Evolutionary conservation across 2,888 invertebrate species (phyloP).

Genomic region (Gordius sp.): DNA sequence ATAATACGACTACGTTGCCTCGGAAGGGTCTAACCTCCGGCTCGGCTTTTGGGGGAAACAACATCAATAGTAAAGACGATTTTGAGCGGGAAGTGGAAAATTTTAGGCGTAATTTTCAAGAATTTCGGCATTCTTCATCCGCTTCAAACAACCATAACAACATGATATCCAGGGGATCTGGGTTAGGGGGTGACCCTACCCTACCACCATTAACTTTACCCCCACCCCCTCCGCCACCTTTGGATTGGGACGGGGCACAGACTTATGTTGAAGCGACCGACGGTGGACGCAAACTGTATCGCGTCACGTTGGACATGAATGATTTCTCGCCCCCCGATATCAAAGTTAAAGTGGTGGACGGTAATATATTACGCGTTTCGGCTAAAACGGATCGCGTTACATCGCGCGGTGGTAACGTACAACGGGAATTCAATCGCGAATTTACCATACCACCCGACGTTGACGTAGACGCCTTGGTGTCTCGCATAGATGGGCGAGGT

Average conservation of each 20-base stretch:
- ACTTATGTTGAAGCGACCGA: neutral
- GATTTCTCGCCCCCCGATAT: conserved; percentile 4
- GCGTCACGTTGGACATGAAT: neutral
- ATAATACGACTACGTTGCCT: neutral
- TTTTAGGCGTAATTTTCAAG: conserved; percentile 1
- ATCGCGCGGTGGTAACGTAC: neutral
- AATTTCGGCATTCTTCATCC: neutral
- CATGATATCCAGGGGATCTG: neutral
- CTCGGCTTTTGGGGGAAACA: neutral
- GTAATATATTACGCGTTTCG: neutral
- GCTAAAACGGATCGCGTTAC: neutral
- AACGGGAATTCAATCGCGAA: conserved; percentile 10
- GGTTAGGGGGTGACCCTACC: neutral
- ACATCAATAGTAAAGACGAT: neutral
- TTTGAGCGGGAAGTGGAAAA: conserved; percentile 7
- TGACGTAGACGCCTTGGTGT: neutral
- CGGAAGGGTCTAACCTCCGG: neutral
- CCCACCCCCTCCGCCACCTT: neutral
- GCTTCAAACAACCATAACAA: neutral
- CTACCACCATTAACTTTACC: no score
- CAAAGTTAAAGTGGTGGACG: conserved; percentile 10
- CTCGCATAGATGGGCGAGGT: neutral
- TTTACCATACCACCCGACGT: conserved; percentile 14
- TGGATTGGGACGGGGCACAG: neutral
- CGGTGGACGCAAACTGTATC: neutral